Evolutionary conservation across 2,888 invertebrate species (phyloP).

Genomic region (Xestia rhomboidea): DNA sequence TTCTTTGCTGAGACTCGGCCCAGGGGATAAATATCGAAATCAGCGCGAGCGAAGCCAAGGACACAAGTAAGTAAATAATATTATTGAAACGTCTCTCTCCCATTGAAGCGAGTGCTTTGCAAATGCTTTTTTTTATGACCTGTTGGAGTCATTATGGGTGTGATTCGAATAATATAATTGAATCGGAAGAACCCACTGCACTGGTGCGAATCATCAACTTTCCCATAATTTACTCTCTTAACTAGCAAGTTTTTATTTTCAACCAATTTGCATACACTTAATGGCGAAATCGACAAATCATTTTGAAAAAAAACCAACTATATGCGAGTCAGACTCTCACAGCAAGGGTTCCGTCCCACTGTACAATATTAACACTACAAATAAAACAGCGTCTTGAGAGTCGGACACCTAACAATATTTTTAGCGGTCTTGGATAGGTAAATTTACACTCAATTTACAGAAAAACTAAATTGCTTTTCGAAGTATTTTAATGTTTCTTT

Average conservation of each 20-base stretch:
- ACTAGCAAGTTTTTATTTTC: not conserved
- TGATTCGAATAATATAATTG: not conserved
- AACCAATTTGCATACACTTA: conserved; percentile 16
- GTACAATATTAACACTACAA: not conserved
- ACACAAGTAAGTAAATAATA: too few relatives aligned
- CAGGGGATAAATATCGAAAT: too few relatives aligned
- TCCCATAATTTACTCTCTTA: not conserved
- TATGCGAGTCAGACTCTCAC: not conserved
- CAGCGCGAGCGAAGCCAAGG: too few relatives aligned
- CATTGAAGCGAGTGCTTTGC: not conserved
- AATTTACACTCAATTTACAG: not conserved
- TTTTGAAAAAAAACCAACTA: not conserved
- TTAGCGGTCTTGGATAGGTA: too few relatives aligned
- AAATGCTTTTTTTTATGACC: not conserved
- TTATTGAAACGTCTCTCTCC: not conserved
- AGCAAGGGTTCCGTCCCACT: not conserved
- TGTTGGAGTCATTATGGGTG: not conserved
- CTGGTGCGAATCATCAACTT: not conserved
- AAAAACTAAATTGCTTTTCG: not conserved
- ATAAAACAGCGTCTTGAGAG: too few relatives aligned
- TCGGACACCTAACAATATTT: too few relatives aligned
- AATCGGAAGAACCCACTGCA: not conserved
- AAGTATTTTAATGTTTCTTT: too few relatives aligned
- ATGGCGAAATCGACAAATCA: not conserved
- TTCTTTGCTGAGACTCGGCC: too few relatives aligned